Conservation (phyloP, 2,113 vertebrate genomes). For the Bolborhynchus lineola region DNA sequence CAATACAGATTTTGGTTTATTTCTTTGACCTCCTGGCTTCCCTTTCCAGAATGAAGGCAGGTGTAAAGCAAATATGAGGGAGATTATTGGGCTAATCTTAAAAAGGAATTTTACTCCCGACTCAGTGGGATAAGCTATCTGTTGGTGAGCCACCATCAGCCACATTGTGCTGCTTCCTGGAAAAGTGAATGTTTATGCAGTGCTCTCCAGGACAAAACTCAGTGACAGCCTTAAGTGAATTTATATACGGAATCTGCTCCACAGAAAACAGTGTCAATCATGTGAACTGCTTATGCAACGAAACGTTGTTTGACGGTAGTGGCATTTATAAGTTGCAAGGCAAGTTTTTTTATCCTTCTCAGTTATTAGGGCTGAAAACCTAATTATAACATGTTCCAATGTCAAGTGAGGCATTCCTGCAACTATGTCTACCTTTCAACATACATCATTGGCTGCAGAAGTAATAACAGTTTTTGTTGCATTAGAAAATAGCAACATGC, state of each 20-base stretch:
- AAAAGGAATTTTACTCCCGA: background rate
- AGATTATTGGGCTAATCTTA: background rate
- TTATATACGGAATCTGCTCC: background rate
- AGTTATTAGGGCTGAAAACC: conserved; percentile 32
- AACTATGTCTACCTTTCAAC: conserved; percentile 15
- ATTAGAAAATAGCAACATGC: conserved; percentile 1
- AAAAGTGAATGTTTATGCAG: background rate
- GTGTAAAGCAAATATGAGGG: background rate
- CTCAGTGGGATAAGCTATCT: rapidly evolving
- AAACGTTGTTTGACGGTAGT: background rate
- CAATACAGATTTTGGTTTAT: background rate
- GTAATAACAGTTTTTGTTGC: conserved; percentile 9
- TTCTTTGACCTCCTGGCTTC: background rate
- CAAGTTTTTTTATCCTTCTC: background rate
- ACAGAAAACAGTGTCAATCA: background rate
- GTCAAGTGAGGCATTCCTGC: conserved; percentile 6
- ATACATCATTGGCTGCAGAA: conserved; percentile 22
- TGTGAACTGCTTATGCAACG: background rate
- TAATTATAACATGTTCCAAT: conserved; percentile 30
- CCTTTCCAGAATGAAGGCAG: background rate
- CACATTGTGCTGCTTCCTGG: background rate
- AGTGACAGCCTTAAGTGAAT: background rate
- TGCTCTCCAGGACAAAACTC: background rate
- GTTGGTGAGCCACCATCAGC: background rate
- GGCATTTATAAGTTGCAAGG: background rate